Evolutionary conservation across 1,140 invertebrate species (phyloP).

Genomic region (Cyclina sinensis): DNA sequence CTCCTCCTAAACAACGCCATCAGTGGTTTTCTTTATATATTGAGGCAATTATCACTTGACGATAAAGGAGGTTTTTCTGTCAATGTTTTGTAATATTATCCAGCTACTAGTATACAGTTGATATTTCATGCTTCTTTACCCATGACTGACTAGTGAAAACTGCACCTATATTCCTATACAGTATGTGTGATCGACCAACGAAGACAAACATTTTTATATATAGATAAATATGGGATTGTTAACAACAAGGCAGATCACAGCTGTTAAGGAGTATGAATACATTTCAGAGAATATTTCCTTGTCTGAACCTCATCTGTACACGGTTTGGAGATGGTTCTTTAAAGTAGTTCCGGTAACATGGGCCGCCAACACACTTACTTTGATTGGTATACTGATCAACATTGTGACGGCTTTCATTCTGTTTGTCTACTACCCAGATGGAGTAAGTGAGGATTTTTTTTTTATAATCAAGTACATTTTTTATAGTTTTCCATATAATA

Average conservation of each 20-base stretch:
- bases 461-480: too few relatives aligned
- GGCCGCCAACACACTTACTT: conserved; percentile 99
- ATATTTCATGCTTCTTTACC: too few relatives aligned
- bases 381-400: conserved; percentile 97
- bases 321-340: conserved; percentile 99
- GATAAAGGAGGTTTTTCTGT: too few relatives aligned
- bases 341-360: conserved; percentile 96
- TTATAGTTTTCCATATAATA: too few relatives aligned
- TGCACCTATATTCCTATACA: too few relatives aligned
- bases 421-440: conserved; percentile 93
- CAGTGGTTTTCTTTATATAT: too few relatives aligned
- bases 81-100: too few relatives aligned
- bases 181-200: background rate
- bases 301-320: conserved; percentile 95
- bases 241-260: background rate
- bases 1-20: too few relatives aligned
- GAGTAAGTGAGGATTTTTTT: conserved; percentile 91
- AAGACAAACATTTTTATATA: background rate
- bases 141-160: too few relatives aligned
- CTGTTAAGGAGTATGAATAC: conserved; percentile 97
- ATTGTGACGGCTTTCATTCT: conserved; percentile 96
- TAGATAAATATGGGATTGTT: background rate
- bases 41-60: too few relatives aligned
- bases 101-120: too few relatives aligned
- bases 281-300: conserved; percentile 94